phyloP scores from a whole-genome alignment of 2,888 invertebrate species.

The Drosophila kanekoi region DNA sequence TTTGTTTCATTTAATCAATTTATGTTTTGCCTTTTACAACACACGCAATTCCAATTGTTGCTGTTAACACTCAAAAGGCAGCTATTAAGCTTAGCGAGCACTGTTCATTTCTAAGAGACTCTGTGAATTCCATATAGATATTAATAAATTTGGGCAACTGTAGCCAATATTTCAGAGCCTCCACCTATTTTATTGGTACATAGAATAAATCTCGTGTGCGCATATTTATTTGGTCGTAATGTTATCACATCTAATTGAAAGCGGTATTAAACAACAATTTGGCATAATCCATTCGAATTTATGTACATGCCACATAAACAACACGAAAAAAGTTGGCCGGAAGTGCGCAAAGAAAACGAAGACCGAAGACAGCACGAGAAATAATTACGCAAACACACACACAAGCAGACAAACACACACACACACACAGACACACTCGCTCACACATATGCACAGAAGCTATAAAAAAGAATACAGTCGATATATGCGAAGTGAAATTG shows the following conservation, averaged over 20 bases:
- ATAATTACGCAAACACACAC: constrained; percentile 45
- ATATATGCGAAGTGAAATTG: constrained; percentile 15
- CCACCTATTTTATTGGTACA: neutral
- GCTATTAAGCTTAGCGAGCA: constrained; percentile 1
- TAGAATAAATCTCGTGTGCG: constrained; percentile 12
- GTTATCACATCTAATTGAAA: constrained; percentile 55
- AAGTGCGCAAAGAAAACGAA: constrained; percentile 26
- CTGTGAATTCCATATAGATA: neutral
- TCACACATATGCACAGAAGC: constrained; percentile 7
- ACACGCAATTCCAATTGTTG: constrained; percentile 5
- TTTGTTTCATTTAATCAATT: neutral
- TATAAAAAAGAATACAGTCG: constrained; percentile 53
- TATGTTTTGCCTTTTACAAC: constrained; percentile 10
- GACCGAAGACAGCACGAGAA: constrained; percentile 30
- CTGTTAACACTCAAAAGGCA: constrained; percentile 1
- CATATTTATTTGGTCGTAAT: constrained; percentile 30
- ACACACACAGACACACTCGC: constrained; percentile 16
- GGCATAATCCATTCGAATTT: constrained; percentile 61
- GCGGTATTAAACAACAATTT: constrained; percentile 77
- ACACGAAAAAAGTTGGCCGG: constrained; percentile 42
- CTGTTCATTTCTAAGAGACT: neutral
- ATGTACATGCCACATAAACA: constrained; percentile 46
- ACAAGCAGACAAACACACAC: constrained; percentile 16
- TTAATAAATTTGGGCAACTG: neutral
- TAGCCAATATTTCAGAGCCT: neutral